Base-by-base conservation (phyloP, 1,140 invertebrate genomes). In the Camponotus floridanus region DNA sequence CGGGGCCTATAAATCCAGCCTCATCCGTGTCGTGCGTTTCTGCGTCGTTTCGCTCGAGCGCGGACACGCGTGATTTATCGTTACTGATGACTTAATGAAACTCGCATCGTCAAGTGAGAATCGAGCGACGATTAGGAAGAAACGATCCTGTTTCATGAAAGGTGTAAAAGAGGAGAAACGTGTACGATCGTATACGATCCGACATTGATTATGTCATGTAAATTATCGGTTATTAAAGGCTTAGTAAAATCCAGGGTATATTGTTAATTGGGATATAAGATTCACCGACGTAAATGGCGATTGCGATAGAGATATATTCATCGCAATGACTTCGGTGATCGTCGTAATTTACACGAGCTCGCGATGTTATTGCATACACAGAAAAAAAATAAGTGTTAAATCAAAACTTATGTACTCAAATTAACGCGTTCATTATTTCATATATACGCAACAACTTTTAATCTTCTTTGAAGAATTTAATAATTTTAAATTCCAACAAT, bases 1-100 rank as follows among this genome's bases (percentile, higher is more conserved):
- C 13, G 13, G 45, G 64, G 1, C 11, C 26, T 39, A 83, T 73
- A 83, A 83, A 83, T 83, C 65, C 65, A 21, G 21, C 36, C 71
- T 59, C 57, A 70, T 21, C 11, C 51, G 48, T 59, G 78, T 71
- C 78, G 67, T 18, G 79, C 21, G 55, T 57, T 68, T 57, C 45
- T 51, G n/a, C 15, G 3, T 39, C 45, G 48, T 31, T 36, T 5
- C 64, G 39, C 26, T 51, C 57, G 51, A 71, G 7, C 11, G 45
- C 65, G 33, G 33, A 15, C 39, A 6, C 55, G 67, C 4, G 76
- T 70, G 65, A 81, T 81, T 81, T 81, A 73, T 81, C 51, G 26
- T 73, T 42, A 80, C 2, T 26, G 62, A 80, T 80, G 26, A 18
- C 51, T 61, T 81, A 81, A 73, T 71, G 39, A 81, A 81, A 71